These are phyloP conservation scores for Scaptomyza tumidula DNA, from an alignment of 2,888 invertebrate species.

Conservation along the genomic window DNA sequence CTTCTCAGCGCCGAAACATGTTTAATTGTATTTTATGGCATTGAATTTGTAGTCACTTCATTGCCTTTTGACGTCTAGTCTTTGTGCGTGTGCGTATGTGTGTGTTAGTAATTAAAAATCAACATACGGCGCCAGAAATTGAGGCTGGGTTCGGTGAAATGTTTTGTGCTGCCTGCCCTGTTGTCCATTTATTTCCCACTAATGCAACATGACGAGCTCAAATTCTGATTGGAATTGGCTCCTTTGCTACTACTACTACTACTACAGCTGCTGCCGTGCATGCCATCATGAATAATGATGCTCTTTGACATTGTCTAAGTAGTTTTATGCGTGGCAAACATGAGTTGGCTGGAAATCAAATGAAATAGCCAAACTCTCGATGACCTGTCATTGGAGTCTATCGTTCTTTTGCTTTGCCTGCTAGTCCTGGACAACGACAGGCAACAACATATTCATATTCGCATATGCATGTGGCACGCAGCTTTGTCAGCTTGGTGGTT, in stretches of 20 bases:
- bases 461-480: conserved; percentile 59
- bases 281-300: conserved; percentile 74
- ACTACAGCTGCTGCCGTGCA: conserved; percentile 10
- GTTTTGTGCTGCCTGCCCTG: conserved; percentile 3
- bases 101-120: conserved; percentile 68
- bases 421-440: conserved; percentile 23
- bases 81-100: conserved; percentile 10
- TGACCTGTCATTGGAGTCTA: conserved; percentile 37
- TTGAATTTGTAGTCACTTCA: conserved; percentile 52
- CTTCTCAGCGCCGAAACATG: conserved; percentile 30
- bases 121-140: conserved; percentile 63
- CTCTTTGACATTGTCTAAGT: conserved; percentile 79
- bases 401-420: background rate
- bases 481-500: conserved; percentile 25
- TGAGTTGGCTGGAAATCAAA: conserved; percentile 72
- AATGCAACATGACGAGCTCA: conserved; percentile 61
- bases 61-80: conserved; percentile 29
- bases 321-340: conserved; percentile 75
- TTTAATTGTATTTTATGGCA: conserved; percentile 61
- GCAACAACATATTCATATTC: conserved; percentile 20
- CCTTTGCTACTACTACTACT: conserved; percentile 1
- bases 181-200: conserved; percentile 49
- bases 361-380: conserved; percentile 47
- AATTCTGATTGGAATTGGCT: conserved; percentile 40
- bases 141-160: conserved; percentile 41